Conservation (phyloP, 2,113 vertebrate species). For the Zosterops hypoxanthus region DNA sequence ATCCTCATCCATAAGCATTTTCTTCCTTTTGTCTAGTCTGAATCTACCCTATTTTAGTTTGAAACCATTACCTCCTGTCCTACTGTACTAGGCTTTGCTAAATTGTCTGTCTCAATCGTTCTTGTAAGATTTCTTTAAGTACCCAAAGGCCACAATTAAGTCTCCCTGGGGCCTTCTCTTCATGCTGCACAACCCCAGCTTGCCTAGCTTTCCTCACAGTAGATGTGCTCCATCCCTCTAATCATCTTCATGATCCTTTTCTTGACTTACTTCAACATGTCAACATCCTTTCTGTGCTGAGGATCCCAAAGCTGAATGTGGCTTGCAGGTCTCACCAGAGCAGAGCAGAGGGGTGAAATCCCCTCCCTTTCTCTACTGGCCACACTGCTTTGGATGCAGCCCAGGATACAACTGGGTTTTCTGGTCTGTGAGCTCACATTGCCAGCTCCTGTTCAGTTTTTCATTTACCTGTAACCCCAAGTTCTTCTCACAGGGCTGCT, state of each 20-base stretch:
- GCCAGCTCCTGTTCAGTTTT: neutral
- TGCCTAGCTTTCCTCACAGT: neutral
- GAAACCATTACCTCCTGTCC: neutral
- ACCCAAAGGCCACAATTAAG: neutral
- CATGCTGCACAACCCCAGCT: neutral
- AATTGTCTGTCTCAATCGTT: neutral
- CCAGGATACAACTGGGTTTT: neutral
- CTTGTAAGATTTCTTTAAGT: neutral
- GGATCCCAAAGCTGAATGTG: neutral
- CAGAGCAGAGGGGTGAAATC: neutral
- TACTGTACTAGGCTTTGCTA: neutral
- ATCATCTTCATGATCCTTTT: neutral
- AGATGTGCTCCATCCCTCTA: neutral
- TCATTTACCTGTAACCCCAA: neutral
- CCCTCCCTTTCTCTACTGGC: neutral
- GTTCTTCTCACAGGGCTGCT: neutral
- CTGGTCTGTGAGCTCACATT: neutral
- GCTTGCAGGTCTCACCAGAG: neutral
- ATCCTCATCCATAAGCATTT: neutral
- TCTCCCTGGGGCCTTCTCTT: neutral
- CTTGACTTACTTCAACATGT: neutral
- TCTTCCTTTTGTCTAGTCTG: neutral
- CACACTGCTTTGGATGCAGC: neutral
- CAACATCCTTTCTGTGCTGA: neutral
- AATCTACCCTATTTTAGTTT: neutral